Percentiles rank a stretch among this genome's conserved stretches.
phyloP scores from a whole-genome alignment of 2,797 vertebrate species.

The Tenualosa thibaudeaui region DNA sequence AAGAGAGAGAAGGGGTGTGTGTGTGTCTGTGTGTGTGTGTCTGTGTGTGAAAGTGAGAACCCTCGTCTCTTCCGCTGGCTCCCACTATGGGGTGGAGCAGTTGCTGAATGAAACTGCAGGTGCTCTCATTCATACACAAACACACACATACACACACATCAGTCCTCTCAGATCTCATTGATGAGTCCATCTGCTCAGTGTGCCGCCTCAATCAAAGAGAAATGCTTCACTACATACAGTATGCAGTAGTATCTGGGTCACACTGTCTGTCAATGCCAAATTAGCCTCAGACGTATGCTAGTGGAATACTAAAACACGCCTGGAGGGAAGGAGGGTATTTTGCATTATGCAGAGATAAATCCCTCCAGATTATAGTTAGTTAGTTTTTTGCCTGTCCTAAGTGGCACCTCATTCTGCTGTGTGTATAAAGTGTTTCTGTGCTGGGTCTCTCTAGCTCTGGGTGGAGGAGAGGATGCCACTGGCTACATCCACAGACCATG shows the following conservation, averaged over 20 bases:
- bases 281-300: not conserved
- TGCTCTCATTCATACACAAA: not conserved
- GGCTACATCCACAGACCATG: slow-evolving; percentile 94
- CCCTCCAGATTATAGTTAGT: too few relatives aligned
- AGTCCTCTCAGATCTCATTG: not conserved
- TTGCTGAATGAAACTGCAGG: not conserved
- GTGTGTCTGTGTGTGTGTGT: not conserved
- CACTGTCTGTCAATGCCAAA: not conserved
- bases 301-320: not conserved
- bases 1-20: not conserved
- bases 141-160: too few relatives aligned
- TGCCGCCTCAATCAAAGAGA: not conserved
- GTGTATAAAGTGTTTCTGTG: not conserved
- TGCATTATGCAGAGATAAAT: too few relatives aligned
- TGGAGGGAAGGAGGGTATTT: not conserved
- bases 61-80: not conserved
- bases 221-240: not conserved
- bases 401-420: not conserved
- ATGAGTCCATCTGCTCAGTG: not conserved
- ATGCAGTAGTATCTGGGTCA: not conserved
- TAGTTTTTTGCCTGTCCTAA: too few relatives aligned
- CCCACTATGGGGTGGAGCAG: not conserved
- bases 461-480: slow-evolving; percentile 94
- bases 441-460: slow-evolving; percentile 79
- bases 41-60: not conserved